These are phyloP conservation scores for Cyclina sinensis DNA, from an alignment of 1,140 invertebrate species.

Conservation along the genomic window DNA sequence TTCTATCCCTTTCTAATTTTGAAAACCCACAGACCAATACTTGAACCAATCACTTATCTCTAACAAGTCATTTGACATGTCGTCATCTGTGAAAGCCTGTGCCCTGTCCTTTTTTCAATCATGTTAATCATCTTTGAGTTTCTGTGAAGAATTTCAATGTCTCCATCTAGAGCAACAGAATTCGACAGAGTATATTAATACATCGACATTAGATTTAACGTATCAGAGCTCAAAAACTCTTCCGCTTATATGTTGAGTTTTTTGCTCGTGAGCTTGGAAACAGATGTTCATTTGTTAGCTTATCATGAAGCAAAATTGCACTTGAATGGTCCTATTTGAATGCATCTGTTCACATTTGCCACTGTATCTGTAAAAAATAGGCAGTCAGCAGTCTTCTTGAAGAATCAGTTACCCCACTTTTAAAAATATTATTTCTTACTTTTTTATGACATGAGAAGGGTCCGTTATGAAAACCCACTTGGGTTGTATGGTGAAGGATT, in stretches of 20 bases:
- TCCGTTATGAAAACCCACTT: too few species aligned
- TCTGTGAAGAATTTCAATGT: slow-evolving; percentile 51
- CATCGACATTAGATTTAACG: slow-evolving; percentile 61
- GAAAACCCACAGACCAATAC: neutral
- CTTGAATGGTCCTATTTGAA: slow-evolving; percentile 60
- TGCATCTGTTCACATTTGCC: slow-evolving; percentile 60
- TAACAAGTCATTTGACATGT: neutral
- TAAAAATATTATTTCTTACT: slow-evolving; percentile 46
- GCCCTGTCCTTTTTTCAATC: slow-evolving; percentile 50
- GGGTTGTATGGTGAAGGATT: slow-evolving; percentile 48
- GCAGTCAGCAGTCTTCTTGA: slow-evolving; percentile 17
- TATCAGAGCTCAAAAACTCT: slow-evolving; percentile 47
- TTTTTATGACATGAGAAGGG: slow-evolving; percentile 39
- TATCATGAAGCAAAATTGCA: slow-evolving; percentile 32
- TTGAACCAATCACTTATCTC: slow-evolving; percentile 2
- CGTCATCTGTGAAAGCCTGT: neutral
- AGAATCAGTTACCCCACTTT: neutral
- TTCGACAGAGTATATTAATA: slow-evolving; percentile 17
- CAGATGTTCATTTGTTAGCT: slow-evolving; percentile 51
- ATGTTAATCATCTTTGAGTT: slow-evolving; percentile 39
- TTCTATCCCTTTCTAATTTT: neutral
- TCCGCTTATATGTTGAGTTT: slow-evolving; percentile 65
- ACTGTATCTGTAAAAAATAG: neutral
- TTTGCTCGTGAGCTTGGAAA: neutral
- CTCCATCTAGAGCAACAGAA: slow-evolving; percentile 18